phyloP scores from a whole-genome alignment of 1,140 invertebrate genomes.

The Pissodes strobi region DNA sequence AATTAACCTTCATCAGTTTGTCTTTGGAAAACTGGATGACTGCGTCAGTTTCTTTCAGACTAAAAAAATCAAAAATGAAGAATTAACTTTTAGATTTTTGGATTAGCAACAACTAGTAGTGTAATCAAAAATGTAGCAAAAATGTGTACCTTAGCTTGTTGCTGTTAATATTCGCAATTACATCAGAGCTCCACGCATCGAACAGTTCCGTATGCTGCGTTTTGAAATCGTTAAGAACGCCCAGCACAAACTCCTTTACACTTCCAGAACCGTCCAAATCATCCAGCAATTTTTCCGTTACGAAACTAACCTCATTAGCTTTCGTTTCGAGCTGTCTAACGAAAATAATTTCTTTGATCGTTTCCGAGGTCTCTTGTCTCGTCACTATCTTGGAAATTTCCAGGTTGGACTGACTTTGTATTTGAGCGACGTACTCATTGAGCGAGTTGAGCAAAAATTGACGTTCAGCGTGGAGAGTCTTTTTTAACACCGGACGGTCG shows the following conservation, averaged over 20 bases:
- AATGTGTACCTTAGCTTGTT: too few relatives aligned
- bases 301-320: constrained; percentile 67
- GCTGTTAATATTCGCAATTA: constrained; percentile 60
- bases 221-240: constrained; percentile 68
- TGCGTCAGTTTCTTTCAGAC: constrained; percentile 71
- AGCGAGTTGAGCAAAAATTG: constrained; percentile 83
- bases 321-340: constrained; percentile 65
- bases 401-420: constrained; percentile 56
- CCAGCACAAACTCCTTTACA: constrained; percentile 59
- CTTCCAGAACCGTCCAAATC: constrained; percentile 70
- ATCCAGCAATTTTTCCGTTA: constrained; percentile 64
- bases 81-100: neutral
- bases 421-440: constrained; percentile 63
- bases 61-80: constrained; percentile 56
- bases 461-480: constrained; percentile 75
- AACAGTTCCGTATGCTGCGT: constrained; percentile 66
- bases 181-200: constrained; percentile 68
- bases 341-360: constrained; percentile 66
- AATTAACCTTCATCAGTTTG: constrained; percentile 82
- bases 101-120: neutral
- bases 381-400: constrained; percentile 46
- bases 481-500: constrained; percentile 66
- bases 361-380: constrained; percentile 62
- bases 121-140: too few relatives aligned
- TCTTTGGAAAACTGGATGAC: constrained; percentile 74